A percentile compares a stretch with the other conserved stretches of the same genome.
These are phyloP conservation scores for Protonibea diacanthus DNA, from an alignment of 2,797 vertebrate species.

Conservation along the genomic window DNA sequence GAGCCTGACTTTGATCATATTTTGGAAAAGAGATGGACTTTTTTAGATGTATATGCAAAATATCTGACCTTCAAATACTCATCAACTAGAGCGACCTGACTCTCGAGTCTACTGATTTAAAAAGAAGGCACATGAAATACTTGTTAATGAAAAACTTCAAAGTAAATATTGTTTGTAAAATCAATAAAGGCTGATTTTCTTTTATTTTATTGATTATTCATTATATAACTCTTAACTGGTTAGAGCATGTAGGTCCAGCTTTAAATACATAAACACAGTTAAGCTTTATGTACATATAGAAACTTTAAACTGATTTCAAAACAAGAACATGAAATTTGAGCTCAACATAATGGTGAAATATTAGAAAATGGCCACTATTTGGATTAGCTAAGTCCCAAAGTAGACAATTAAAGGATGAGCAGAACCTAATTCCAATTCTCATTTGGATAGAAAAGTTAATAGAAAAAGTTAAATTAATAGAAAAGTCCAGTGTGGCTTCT, in stretches of 20 bases:
- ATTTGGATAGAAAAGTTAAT: too few species aligned
- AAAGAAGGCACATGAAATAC: background rate
- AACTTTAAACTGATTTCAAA: background rate
- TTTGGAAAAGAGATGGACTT: background rate
- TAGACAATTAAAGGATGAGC: background rate
- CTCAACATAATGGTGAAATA: background rate
- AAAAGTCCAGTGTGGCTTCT: background rate
- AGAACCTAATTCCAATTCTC: background rate
- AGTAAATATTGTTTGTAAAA: constrained; percentile 22
- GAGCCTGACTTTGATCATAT: background rate
- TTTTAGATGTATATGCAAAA: background rate
- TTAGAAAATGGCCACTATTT: background rate
- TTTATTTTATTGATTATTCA: background rate
- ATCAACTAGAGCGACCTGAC: too few species aligned
- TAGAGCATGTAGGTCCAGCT: background rate
- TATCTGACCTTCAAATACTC: background rate
- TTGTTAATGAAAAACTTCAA: constrained; percentile 4
- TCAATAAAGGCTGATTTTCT: constrained; percentile 11
- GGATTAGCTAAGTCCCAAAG: background rate
- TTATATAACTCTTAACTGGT: constrained; percentile 7
- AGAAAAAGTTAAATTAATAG: background rate
- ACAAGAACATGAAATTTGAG: background rate
- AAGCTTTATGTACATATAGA: background rate
- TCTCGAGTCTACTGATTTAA: too few species aligned
- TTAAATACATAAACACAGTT: background rate